Conservation (phyloP, 2,113 vertebrate genomes). For the Pelmatolapia mariae region DNA sequence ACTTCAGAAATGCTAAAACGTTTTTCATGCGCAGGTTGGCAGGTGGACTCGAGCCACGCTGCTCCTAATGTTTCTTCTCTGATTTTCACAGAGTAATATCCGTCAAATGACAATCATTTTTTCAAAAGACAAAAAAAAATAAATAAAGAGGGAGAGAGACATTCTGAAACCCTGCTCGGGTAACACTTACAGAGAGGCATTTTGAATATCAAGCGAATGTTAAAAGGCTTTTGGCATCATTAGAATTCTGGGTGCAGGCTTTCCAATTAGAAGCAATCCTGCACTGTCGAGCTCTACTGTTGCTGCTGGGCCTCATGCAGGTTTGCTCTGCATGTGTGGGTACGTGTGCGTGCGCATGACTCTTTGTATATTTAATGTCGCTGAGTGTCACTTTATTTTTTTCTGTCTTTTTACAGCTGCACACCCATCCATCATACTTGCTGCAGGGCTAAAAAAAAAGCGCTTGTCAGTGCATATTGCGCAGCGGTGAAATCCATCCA, state of each 20-base stretch:
- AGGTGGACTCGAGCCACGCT: background rate
- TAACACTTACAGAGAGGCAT: conserved; percentile 26
- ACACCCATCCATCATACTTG: background rate
- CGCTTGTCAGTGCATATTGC: background rate
- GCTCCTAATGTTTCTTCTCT: background rate
- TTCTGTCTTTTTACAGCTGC: background rate
- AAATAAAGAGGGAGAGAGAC: background rate
- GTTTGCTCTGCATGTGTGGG: background rate
- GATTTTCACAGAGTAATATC: conserved; percentile 12
- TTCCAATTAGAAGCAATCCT: conserved; percentile 39
- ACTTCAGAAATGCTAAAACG: background rate
- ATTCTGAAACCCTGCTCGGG: conserved; percentile 10
- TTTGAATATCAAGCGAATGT: conserved; percentile 34
- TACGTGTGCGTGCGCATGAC: background rate
- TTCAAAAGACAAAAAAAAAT: conserved; percentile 31
- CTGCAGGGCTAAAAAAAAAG: background rate
- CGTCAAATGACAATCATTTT: conserved; percentile 26
- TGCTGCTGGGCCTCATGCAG: background rate
- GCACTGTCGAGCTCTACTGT: background rate
- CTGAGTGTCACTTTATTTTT: background rate
- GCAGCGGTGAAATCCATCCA: conserved; percentile 18
- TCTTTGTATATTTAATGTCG: conserved; percentile 7
- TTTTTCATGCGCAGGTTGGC: background rate
- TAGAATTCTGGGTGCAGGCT: conserved; percentile 27
- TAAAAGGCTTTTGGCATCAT: conserved; percentile 36